These are phyloP conservation scores for Cebidichthys violaceus DNA, from an alignment of 2,113 vertebrate species.

Conservation along the genomic window DNA sequence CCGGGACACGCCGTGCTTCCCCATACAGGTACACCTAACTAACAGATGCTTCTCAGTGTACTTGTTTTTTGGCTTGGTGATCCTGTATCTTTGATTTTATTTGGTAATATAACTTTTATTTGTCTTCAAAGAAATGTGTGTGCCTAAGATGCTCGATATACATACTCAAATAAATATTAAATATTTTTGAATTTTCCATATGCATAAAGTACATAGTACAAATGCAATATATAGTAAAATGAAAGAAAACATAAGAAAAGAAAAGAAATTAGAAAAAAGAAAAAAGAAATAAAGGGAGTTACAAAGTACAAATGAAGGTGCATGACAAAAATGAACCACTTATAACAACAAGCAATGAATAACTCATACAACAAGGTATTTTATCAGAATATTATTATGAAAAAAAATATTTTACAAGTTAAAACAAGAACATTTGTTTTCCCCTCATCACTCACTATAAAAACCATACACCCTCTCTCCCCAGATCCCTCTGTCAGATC, in stretches of 20 bases:
- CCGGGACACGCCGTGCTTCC: conserved; percentile 83
- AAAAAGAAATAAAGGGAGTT: neutral
- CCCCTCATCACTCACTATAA: neutral
- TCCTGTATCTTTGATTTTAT: neutral
- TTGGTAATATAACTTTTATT: neutral
- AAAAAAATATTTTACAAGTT: neutral
- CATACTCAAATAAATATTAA: neutral
- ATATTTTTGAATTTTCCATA: neutral
- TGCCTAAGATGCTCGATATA: neutral
- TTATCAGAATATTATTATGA: neutral
- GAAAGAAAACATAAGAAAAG: neutral
- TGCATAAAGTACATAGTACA: neutral
- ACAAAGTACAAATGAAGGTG: neutral
- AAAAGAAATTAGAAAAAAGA: neutral
- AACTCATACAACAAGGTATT: neutral
- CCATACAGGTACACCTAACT: conserved; percentile 77
- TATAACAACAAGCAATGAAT: neutral
- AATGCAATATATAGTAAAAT: neutral
- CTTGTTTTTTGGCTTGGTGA: neutral
- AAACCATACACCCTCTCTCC: neutral
- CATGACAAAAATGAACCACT: neutral
- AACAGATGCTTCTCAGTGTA: neutral
- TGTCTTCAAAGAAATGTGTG: neutral
- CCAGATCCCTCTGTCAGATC: conserved; percentile 84
- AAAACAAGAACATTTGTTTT: neutral